Base-by-base conservation (phyloP, 1,140 invertebrate species). In the Sycobia sp. region DNA sequence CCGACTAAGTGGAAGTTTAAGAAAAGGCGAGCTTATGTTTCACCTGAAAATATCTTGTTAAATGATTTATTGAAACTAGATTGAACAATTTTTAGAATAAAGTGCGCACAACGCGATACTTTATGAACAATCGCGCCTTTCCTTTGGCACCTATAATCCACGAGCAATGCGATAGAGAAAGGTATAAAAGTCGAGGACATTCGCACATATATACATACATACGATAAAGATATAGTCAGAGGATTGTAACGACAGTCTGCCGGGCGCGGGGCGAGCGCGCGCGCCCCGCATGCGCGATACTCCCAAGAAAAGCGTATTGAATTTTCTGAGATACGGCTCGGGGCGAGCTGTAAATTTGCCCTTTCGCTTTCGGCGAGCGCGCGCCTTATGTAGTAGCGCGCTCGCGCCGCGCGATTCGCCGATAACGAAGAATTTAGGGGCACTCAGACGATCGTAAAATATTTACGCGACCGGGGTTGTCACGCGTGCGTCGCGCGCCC, bases 371-470 rank as follows among this genome's bases (percentile, higher is more conserved):
- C 27, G 34, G n/a, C 16, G 34, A 27, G 25, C 29, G 4, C n/a
- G 3, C 13, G 9, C 5, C 18, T 10, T 25, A 25, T n/a, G 2
- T 8, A 27, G 3, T 3, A 4, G 14, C 5, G 9, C 27, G 3
- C 25, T 2, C 14, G 9, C 8, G 9, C 3, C 23, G 18, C 34
- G 2, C 27, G 49, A 51, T 53, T 34, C 13, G 9, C 27, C 49
- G 58, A 60, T 60, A 60, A 60, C 58, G 47, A 60, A 60, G 58
- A 60, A 60, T 60, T 60, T 60, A 60, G 38, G 44, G 49, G 49
- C 58, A 60, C 58, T 60, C 58, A 60, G 49, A 50, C 27, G 49
- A 29, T 60, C 38, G 58, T 60, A 60, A 60, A 60, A 60, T 60
- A 60, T 60, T 60, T 60, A 60, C 58, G 38, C 49, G 47, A 29